A percentile compares a stretch with the other conserved stretches of the same genome.
phyloP scores from a whole-genome alignment of 2,888 invertebrate species.

The Diarsia mendica region DNA sequence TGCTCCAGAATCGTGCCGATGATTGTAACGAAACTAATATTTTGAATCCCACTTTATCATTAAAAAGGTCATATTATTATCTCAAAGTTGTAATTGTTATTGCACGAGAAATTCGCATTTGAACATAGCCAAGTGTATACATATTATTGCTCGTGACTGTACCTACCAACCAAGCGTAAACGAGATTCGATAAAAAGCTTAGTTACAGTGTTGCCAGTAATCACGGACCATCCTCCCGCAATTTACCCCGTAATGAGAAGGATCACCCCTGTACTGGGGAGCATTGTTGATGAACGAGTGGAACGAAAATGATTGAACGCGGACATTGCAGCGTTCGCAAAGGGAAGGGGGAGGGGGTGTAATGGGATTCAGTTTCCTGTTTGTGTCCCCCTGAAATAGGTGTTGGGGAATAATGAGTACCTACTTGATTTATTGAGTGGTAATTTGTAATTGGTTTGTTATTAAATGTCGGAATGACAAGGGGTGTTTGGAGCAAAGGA shows the following conservation, averaged over 20 bases:
- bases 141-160: no score
- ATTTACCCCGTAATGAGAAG: slow-evolving; percentile 67
- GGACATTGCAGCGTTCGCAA: slow-evolving; percentile 49
- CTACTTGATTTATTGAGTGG: slow-evolving; percentile 33
- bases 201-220: slow-evolving; percentile 67
- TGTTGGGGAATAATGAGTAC: slow-evolving; percentile 20
- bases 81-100: no score
- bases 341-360: slow-evolving; percentile 18
- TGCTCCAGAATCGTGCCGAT: no score
- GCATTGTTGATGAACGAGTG: slow-evolving; percentile 56
- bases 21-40: no score
- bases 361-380: slow-evolving; percentile 44
- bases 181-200: slow-evolving; percentile 66
- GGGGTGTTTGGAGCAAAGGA: not conserved
- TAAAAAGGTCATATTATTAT: no score
- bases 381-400: slow-evolving; percentile 34
- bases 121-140: no score
- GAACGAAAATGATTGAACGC: slow-evolving; percentile 62
- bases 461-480: not conserved
- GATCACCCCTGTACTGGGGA: slow-evolving; percentile 57
- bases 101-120: no score
- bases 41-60: no score
- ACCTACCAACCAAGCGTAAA: slow-evolving; percentile 32
- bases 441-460: slow-evolving; percentile 29
- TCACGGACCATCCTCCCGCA: slow-evolving; percentile 58